Evolutionary conservation across 2,113 vertebrate genomes (phyloP).

Genomic region (Antennarius striatus): DNA sequence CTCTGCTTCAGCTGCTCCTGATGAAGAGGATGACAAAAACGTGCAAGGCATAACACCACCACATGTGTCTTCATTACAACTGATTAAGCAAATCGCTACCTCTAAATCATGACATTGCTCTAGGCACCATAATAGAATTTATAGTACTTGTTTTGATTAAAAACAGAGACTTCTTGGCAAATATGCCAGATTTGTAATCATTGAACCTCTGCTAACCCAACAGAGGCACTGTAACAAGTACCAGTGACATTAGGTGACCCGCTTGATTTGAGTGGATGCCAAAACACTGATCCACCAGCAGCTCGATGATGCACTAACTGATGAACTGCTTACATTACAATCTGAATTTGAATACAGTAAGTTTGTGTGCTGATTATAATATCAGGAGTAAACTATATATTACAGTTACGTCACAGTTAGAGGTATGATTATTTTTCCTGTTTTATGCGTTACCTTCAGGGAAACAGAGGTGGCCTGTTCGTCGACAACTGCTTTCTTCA

Average conservation of each 20-base stretch:
- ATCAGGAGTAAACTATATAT: too few species aligned
- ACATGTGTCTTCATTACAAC: neutral
- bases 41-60: neutral
- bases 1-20: slow-evolving; percentile 97
- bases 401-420: neutral
- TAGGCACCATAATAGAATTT: neutral
- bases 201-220: too few species aligned
- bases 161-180: neutral
- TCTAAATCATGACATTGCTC: neutral
- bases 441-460: slow-evolving; percentile 86
- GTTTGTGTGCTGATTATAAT: neutral
- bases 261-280: too few species aligned
- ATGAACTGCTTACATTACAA: too few species aligned
- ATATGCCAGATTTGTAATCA: too few species aligned
- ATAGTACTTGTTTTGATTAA: neutral
- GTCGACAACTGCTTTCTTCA: slow-evolving; percentile 97
- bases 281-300: too few species aligned
- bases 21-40: neutral
- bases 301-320: too few species aligned
- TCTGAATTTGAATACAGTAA: too few species aligned
- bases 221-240: too few species aligned
- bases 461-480: slow-evolving; percentile 90
- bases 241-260: too few species aligned
- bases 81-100: neutral
- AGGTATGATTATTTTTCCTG: neutral